Base-by-base conservation (phyloP, 2,888 invertebrate genomes). In the Pyralis farinalis region DNA sequence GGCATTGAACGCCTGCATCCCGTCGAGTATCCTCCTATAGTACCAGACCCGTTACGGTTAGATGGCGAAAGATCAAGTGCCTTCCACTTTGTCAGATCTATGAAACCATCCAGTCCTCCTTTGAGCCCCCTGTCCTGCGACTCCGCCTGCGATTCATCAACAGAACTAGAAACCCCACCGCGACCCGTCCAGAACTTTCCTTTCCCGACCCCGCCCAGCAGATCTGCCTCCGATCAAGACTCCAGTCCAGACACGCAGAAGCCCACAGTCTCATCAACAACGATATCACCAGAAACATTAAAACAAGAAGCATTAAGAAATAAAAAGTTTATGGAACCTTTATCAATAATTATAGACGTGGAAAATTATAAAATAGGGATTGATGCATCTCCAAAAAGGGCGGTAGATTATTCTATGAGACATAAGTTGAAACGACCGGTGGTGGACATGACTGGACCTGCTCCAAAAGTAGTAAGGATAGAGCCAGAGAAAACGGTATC, bases 91-190 rank as follows among this genome's bases (percentile, higher is more conserved):
- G 86, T 88, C 27, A 73, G 63, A 47, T 66, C 82, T 1, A 78
- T 75, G 0, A 81, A 79, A 58, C 82, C 90, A 0, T 87, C 90
- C 43, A 94, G 94, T 63, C 94, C 95, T 0, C 92, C 94, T 0
- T 63, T 93, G 8, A 95, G 95, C 57, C 95, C 95, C 0, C 75
- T 93, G 10, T 93, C 93, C 0, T 93, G 94, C 31, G 92, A 92
- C 32, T 93, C 93, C 4, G 93, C 93, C 37, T 92, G 92, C 51
- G 93, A 93, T 49, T 90, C 91, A 2, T 90, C 91, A 0, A 91
- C 90, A 0, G 90, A 90, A 53, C 53, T 88, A 0, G 87, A 90
- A 52, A 88, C 89, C 0, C 91, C 91, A 0, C 91, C 91, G 0
- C 68, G 90, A 33, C 81, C 82, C 8, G 72, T 84, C 0, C 79